Conservation (phyloP, 2,797 vertebrate genomes). For the Hapalemur alaotrensis region DNA sequence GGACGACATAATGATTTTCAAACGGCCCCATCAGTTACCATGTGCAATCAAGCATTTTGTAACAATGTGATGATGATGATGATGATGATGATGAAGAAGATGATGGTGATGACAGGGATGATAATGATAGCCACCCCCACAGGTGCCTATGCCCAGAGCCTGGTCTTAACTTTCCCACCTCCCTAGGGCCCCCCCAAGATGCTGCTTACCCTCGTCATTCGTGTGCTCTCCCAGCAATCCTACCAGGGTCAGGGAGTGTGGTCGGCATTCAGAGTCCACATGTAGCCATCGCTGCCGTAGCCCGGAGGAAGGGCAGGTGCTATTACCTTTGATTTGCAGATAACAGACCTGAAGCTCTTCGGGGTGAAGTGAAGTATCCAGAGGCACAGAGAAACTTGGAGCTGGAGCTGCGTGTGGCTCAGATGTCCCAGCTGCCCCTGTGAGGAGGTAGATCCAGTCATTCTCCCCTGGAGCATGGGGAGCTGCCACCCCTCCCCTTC, state of each 20-base stretch:
- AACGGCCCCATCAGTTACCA: neutral
- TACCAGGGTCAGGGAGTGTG: too few species aligned
- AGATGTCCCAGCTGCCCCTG: neutral
- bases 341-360: neutral
- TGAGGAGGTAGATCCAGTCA: neutral
- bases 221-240: too few species aligned
- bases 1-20: neutral
- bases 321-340: neutral
- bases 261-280: neutral
- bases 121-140: neutral
- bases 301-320: neutral
- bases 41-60: neutral
- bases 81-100: neutral
- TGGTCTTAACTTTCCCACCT: neutral
- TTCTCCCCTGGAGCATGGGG: neutral
- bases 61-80: neutral
- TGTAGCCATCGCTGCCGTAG: fast-evolving
- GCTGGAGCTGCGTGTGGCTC: neutral
- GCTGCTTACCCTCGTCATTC: neutral
- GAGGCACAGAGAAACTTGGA: neutral
- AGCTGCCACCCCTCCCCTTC: neutral
- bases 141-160: neutral
- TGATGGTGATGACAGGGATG: fast-evolving
- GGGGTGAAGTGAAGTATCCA: neutral
- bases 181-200: neutral